These are phyloP conservation scores for Bedellia somnulentella DNA, from an alignment of 2,888 invertebrate species.

Conservation along the genomic window DNA sequence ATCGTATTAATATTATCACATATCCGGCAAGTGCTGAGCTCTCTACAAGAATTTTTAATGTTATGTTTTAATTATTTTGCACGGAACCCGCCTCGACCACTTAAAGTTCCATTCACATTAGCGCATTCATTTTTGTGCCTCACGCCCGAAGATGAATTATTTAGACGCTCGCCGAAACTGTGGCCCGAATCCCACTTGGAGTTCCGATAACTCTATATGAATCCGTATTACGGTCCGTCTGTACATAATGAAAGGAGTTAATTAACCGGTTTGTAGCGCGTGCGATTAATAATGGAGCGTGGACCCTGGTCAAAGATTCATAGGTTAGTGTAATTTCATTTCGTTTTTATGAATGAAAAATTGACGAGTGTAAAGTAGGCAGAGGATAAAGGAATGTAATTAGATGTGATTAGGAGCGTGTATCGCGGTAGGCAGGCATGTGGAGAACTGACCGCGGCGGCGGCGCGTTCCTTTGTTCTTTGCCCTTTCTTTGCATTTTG, in stretches of 20 bases:
- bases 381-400: slow-evolving; percentile 27
- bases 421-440: slow-evolving; percentile 18
- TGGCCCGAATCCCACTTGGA: too few species aligned
- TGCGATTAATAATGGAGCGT: slow-evolving; percentile 22
- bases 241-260: slow-evolving; percentile 54
- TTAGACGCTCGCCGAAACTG: slow-evolving; percentile 45
- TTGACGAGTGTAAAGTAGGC: background rate
- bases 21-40: slow-evolving; percentile 44
- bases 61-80: slow-evolving; percentile 58
- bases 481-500: slow-evolving; percentile 57
- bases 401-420: slow-evolving; percentile 45
- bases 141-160: slow-evolving; percentile 30
- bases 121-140: slow-evolving; percentile 52
- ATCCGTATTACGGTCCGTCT: too few species aligned
- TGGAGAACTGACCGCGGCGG: slow-evolving; percentile 43
- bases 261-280: slow-evolving; percentile 37
- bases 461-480: slow-evolving; percentile 44
- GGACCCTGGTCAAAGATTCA: slow-evolving; percentile 9
- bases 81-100: slow-evolving; percentile 17
- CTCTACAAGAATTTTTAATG: slow-evolving; percentile 59
- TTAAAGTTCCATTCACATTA: slow-evolving; percentile 58
- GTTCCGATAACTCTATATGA: too few species aligned
- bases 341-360: slow-evolving; percentile 4
- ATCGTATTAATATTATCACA: slow-evolving; percentile 57
- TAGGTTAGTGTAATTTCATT: background rate